Conservation (phyloP, 2,113 vertebrate genomes). For the Athene noctua region DNA sequence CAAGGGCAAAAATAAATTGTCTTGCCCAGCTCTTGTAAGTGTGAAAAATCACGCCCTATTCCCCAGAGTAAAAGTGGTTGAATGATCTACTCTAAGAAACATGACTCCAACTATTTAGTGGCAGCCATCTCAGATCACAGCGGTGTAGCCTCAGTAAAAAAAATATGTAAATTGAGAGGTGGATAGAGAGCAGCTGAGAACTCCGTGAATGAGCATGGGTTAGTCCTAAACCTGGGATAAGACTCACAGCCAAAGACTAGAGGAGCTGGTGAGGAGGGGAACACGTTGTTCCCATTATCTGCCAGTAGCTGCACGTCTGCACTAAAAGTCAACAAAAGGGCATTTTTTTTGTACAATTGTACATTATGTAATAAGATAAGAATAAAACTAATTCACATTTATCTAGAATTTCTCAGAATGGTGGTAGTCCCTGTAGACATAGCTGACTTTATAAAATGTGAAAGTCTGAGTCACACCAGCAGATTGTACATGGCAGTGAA, state of each 20-base stretch:
- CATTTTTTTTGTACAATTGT: constrained; percentile 29
- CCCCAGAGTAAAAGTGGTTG: neutral
- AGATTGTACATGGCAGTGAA: constrained; percentile 58
- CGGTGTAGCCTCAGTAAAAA: neutral
- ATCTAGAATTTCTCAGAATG: constrained; percentile 51
- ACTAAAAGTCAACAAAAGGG: constrained; percentile 45
- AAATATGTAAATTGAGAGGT: neutral
- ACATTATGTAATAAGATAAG: constrained; percentile 50
- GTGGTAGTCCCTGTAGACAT: constrained; percentile 33
- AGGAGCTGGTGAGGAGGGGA: neutral
- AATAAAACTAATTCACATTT: constrained; percentile 58
- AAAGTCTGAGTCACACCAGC: constrained; percentile 62
- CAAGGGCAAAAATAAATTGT: neutral
- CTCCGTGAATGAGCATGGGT: neutral
- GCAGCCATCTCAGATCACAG: neutral
- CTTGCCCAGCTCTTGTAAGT: neutral
- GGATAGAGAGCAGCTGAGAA: neutral
- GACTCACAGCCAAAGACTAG: neutral
- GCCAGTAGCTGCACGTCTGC: constrained; percentile 43
- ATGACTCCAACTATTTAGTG: neutral
- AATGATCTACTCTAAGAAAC: neutral
- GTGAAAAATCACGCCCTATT: neutral
- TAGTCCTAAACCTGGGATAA: constrained; percentile 6
- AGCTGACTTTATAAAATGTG: constrained; percentile 54
- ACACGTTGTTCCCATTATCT: constrained; percentile 38